Evolutionary conservation across 2,113 vertebrate genomes (phyloP), one percentile per base, ranked within the genome.

Genomic region (rabbit (Oryctolagus cuniculus)): DNA sequence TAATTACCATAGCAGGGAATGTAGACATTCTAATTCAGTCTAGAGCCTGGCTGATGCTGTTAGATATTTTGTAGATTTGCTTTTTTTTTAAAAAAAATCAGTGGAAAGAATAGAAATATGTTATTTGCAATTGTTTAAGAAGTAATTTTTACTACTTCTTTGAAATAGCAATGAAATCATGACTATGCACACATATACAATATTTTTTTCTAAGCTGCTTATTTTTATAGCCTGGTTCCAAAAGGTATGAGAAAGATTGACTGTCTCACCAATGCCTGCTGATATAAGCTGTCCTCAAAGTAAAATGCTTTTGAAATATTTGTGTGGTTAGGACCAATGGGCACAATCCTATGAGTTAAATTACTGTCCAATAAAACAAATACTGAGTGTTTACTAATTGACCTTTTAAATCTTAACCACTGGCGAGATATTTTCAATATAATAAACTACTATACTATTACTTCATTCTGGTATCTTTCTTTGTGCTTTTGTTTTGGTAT

Each of bases 401-500:
- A 24, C 36, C 15, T 80, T 86, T 78, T 70, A 51, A 87, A 63
- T 74, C 24, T 58, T 85, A 81, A 74, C 6, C 8, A 51, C n/a
- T 74, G 27, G 72, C 2, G 80, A 49, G 27, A 44, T 74, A 67
- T 90, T 81, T 81, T 12, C 7, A 88, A 12, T 67, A 9, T 21
- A 16, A 21, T 34, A 51, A 86, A 51, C 24, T 64, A 49, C 21
- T 81, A 25, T 8, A 8, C 29, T 91, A 63, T 58, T 87, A 79
- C 9, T 34, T 87, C 29, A 19, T 64, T 29, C 12, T 84, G 15
- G 3, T 51, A 22, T 77, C 29, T 89, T 75, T 80, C 6, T 51
- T 73, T 44, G 63, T 63, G 49, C 24, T 95, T 87, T 93, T 94
- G 67, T 88, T 88, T 94, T 90, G 27, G 64, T 74, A n/a, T 88